Base-by-base conservation (phyloP, 2,888 invertebrate species). In the Sepioteuthis lessoniana region DNA sequence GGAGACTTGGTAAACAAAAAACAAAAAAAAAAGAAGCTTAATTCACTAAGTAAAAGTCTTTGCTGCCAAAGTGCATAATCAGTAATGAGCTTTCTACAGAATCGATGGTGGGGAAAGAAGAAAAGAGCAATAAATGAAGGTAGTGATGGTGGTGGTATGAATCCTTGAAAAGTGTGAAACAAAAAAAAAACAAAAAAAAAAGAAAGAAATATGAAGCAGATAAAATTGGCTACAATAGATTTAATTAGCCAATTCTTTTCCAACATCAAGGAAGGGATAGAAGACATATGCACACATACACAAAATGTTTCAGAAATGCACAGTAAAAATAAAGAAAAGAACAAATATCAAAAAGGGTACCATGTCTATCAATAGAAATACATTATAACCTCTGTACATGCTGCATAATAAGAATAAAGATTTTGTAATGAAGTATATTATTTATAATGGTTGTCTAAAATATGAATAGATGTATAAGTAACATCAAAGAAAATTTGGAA, bases 221-320 rank as follows among this genome's bases (percentile, higher is more conserved):
- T 76, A n/a, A 76, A 76, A 76, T n/a, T 35, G 76, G 76, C n/a
- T 76, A 76, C 76, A 76, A 76, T 76, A 76, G 76, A 76, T 76
- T 76, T 76, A 76, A 76, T 76, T 76, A 76, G 76, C n/a, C 76
- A 76, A 76, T 76, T 76, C 76, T 76, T 76, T 76, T 76, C 76
- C 16, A 76, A 35, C n/a, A 76, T n/a, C 13, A 76, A 10, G 3
- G 16, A 76, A 25, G n/a, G n/a, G 13, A 76, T 13, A 25, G 19
- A 35, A 76, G n/a, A 35, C 21, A 21, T 5, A 55, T 21, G 25
- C 25, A 25, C 76, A 76, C 21, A 55, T 21, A 25, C 25, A 25
- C 76, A 76, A 8, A 76, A 76, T n/a, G n/a, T n/a, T 76, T 76
- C n/a, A 76, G n/a, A 76, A 35, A 76, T 76, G 3, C n/a, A 8